A percentile compares a stretch with the other conserved stretches of the same genome.
phyloP scores from a whole-genome alignment of 1,140 invertebrate species.

The Atta colombica region DNA sequence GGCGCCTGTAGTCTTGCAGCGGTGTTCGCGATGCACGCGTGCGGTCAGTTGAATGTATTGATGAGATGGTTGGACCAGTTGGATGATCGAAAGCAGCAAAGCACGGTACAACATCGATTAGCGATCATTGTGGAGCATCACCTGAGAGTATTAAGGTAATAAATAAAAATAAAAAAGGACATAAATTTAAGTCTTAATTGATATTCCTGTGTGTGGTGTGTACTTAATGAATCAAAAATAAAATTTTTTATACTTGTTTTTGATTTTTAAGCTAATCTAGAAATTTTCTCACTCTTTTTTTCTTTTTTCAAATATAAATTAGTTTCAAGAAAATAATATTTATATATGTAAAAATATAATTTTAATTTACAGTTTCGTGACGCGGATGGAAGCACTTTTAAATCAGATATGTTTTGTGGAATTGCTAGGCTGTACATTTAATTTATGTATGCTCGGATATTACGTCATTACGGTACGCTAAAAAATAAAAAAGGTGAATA shows the following conservation, averaged over 20 bases:
- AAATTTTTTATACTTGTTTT: background rate
- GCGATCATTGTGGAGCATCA: conserved; percentile 74
- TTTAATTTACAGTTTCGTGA: conserved; percentile 70
- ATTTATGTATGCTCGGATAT: conserved; percentile 79
- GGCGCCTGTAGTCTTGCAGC: conserved; percentile 67
- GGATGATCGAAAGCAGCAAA: background rate
- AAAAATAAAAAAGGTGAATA: conserved; percentile 50
- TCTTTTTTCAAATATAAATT: background rate
- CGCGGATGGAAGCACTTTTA: conserved; percentile 72
- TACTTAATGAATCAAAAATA: background rate
- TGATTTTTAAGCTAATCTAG: background rate
- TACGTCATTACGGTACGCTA: conserved; percentile 76
- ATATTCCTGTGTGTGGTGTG: background rate
- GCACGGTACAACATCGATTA: background rate
- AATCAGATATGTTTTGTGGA: conserved; percentile 79
- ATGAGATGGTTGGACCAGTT: background rate
- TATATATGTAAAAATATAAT: background rate
- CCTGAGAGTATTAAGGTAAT: conserved; percentile 68
- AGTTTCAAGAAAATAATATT: background rate
- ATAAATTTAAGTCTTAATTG: conserved; percentile 31
- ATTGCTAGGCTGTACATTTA: conserved; percentile 79
- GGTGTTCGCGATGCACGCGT: conserved; percentile 69
- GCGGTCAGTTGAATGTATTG: conserved; percentile 69
- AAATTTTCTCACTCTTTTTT: background rate
- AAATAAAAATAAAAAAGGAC: no score